These are phyloP conservation scores for Sesia apiformis DNA, from an alignment of 2,888 invertebrate species.

Conservation along the genomic window DNA sequence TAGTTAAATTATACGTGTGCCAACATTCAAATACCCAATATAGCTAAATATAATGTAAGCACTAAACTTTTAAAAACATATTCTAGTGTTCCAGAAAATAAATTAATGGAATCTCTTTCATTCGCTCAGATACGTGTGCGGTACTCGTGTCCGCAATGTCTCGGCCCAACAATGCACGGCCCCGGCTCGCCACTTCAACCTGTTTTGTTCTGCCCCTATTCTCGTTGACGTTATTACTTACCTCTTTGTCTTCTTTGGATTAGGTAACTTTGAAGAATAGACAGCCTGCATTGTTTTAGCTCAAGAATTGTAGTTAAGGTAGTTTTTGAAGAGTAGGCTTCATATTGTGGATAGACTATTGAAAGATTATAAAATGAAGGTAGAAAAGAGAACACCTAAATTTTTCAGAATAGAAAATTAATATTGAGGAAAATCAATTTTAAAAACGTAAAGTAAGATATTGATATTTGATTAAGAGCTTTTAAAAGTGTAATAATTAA, in stretches of 20 bases:
- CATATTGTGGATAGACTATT: too few relatives aligned
- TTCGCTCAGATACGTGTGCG: background rate
- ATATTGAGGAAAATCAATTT: too few relatives aligned
- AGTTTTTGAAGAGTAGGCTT: background rate
- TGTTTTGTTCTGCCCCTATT: constrained; percentile 58
- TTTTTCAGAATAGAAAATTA: too few relatives aligned
- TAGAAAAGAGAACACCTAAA: too few relatives aligned
- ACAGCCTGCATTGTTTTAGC: background rate
- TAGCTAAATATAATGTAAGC: too few relatives aligned
- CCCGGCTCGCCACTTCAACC: constrained; percentile 46
- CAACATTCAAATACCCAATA: too few relatives aligned
- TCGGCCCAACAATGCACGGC: constrained; percentile 30
- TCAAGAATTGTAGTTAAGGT: background rate
- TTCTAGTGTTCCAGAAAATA: background rate
- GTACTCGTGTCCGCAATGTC: constrained; percentile 5
- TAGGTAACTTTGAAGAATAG: constrained; percentile 1
- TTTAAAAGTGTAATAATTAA: too few relatives aligned
- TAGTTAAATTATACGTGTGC: too few relatives aligned
- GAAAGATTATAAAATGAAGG: too few relatives aligned
- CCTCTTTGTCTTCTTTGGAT: constrained; percentile 19
- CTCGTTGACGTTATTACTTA: constrained; percentile 55
- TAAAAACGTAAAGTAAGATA: too few relatives aligned
- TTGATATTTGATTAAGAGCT: too few relatives aligned
- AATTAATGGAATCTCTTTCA: background rate
- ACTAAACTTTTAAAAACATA: too few relatives aligned